phyloP scores from a whole-genome alignment of 1,140 invertebrate genomes.

The Brachystomella parvula region DNA sequence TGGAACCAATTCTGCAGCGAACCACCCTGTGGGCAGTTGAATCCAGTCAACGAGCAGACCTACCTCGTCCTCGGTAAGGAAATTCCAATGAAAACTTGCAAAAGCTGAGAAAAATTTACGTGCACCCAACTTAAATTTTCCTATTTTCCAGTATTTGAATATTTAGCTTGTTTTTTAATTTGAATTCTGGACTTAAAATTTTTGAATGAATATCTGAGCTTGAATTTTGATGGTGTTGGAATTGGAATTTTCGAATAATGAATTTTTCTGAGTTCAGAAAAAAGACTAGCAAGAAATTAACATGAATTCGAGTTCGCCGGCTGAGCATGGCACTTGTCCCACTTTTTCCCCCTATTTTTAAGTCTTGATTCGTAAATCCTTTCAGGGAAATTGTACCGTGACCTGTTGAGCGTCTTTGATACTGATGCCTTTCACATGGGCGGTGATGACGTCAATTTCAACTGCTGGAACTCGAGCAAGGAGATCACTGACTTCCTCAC shows the following conservation, averaged over 20 bases:
- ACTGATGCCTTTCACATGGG: conserved; percentile 42
- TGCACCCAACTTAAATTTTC: background rate
- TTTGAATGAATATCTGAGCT: background rate
- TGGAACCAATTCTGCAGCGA: conserved; percentile 42
- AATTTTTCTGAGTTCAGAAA: too few species aligned
- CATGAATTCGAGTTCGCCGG: too few species aligned
- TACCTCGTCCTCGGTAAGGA: conserved; percentile 38
- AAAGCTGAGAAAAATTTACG: too few species aligned
- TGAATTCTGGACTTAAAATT: background rate
- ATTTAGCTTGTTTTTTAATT: too few species aligned
- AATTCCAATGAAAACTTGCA: background rate
- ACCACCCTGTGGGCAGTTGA: conserved; percentile 34
- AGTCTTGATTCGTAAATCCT: background rate
- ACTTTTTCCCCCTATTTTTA: too few species aligned
- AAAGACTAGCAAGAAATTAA: too few species aligned
- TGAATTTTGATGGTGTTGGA: background rate
- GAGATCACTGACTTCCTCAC: conserved; percentile 41
- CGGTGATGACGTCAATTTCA: conserved; percentile 44
- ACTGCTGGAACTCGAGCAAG: conserved; percentile 42
- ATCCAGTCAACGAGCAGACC: conserved; percentile 41
- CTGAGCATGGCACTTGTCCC: too few species aligned
- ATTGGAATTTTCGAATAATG: too few species aligned
- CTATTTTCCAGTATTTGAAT: background rate
- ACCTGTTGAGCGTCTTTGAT: conserved; percentile 36
- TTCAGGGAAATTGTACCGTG: conserved; percentile 36